Evolutionary conservation across 2,113 vertebrate genomes (phyloP), one percentile per base, ranked within the genome.

Genomic region (Lasiurus borealis): DNA sequence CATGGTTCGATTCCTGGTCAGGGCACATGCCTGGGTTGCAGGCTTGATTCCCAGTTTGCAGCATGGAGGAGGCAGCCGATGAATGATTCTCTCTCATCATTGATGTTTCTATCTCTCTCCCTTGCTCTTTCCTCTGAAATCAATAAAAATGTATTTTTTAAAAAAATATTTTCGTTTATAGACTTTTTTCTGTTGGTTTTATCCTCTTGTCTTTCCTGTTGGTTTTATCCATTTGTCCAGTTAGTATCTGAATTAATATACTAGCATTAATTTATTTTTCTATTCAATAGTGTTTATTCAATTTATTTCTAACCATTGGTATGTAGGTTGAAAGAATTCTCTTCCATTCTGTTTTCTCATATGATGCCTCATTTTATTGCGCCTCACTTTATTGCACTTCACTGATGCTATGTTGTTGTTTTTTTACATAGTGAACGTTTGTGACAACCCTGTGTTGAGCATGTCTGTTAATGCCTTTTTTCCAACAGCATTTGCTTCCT

Each of bases 221-320:
- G n/a, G 25, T 69, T 68, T 92, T 44, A 36, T 71, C 6, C 40
- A 75, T 16, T 76, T 90, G 69, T 95, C 75, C 31, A 52, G 48
- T 83, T 78, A 80, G 23, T 90, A 21, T 86, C 69, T 83, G 19
- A 90, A 29, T 94, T 82, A 81, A 46, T 93, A 66, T 15, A 48
- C 23, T 59, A 54, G 14, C 14, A 76, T 95, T 54, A 62, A 21
- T 81, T 40, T 86, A 8, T 62, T 89, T 91, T 89, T 92, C 40
- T 90, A 4, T 11, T 73, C 3, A 82, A 3, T 75, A 25, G 48
- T 68, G 10, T 91, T 85, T 69, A 29, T 75, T 93, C 4, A 82
- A 0, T 92, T 89, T 34, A 85, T 94, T 77, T 72, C 31, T 95
- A 25, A 57, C 54, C 62, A 66, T 36, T 90, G 44, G 6, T 77